Evolutionary conservation across 1,140 invertebrate species (phyloP), one percentile per base, ranked within the genome.

Genomic region (Diorhabda carinulata): DNA sequence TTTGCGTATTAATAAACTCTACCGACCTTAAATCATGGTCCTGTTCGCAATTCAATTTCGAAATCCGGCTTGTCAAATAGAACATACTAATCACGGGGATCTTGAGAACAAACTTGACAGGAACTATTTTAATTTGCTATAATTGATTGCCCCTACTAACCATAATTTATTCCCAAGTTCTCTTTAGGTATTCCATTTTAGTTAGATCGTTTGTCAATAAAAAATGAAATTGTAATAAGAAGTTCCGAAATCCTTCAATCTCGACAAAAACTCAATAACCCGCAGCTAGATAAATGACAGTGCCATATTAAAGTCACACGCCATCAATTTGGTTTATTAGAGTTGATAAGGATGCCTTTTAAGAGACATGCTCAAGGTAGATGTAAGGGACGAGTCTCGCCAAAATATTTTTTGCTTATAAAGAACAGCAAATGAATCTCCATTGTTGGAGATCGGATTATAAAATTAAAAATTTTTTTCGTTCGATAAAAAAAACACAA

Each of bases 281-380:
- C 45, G 66, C 69, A 61, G 64, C 66, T 62, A 74, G 71, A 74
- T 69, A 72, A 74, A 74, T 69, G 69, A 66, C 44, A 63, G 66
- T 62, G 65, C 65, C 68, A 70, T 72, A 74, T 72, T 74, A 72
- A 71, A 65, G 68, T 72, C 64, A 60, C 70, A 72, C 70, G 66
- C 73, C 70, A 74, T 74, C 73, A 74, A 72, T 72, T 72, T 69
- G 67, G 65, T 74, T 67, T 74, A 74, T 74, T 69, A 74, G 63
- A 61, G 61, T 66, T 52, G 63, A 52, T 52, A 52, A 6, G 47
- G 47, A 8, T 8, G 6, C 47, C 47, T 52, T 4, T 6, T 4
- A 6, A 52, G 47, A 8, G 47, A n/a, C 47, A 25, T 25, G 25
- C 25, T 25, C 25, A 25, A 25, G 25, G 25, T 25, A 25, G 25